Conservation (phyloP, 2,113 vertebrate species). For the Neopipo cinnamomea region DNA sequence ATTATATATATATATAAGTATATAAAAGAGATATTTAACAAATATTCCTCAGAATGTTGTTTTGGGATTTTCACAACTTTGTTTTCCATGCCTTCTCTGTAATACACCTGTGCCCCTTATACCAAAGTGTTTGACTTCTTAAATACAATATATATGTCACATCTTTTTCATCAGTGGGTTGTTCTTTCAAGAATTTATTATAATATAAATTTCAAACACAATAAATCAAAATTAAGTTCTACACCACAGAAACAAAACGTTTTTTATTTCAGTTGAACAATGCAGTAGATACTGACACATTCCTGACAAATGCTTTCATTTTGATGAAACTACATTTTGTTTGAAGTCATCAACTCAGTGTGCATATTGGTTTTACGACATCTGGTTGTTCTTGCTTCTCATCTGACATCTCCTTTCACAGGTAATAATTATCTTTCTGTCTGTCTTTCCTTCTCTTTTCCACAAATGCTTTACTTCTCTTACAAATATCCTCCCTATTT, state of each 20-base stretch:
- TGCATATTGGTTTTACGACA: neutral
- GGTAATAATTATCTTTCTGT: neutral
- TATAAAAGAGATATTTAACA: neutral
- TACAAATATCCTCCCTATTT: neutral
- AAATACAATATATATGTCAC: neutral
- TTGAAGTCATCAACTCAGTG: constrained; percentile 8
- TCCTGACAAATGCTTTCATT: neutral
- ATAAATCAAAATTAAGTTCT: neutral
- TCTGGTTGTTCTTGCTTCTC: neutral
- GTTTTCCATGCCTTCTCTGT: neutral
- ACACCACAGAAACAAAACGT: neutral
- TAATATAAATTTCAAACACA: neutral
- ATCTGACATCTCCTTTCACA: constrained; percentile 1
- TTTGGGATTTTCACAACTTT: neutral
- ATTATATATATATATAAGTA: neutral
- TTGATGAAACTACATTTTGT: neutral
- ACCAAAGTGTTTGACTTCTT: neutral
- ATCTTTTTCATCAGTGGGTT: neutral
- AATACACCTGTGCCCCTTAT: neutral
- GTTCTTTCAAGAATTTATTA: neutral
- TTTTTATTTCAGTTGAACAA: neutral
- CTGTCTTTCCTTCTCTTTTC: neutral
- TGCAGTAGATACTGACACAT: neutral
- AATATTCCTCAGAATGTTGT: neutral
- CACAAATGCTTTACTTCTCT: neutral